phyloP scores from a whole-genome alignment of 1,140 invertebrate genomes.

The Dufourea novaeangliae region DNA sequence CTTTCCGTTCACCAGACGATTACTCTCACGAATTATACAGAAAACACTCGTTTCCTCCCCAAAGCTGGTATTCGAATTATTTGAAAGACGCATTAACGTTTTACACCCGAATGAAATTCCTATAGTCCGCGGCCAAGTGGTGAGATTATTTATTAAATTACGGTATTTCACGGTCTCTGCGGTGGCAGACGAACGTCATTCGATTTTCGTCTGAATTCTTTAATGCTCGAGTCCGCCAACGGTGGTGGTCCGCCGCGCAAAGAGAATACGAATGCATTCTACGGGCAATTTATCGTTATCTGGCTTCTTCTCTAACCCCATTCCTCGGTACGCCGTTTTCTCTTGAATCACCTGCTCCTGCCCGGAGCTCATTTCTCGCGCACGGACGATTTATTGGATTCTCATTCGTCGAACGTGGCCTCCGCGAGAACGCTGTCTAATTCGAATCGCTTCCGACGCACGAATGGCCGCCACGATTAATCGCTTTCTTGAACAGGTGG shows the following conservation, averaged over 20 bases:
- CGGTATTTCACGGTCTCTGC: background rate
- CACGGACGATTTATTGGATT: conserved; percentile 63
- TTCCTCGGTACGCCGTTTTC: conserved; percentile 1
- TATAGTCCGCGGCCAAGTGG: background rate
- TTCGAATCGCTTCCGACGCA: conserved; percentile 61
- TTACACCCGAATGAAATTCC: background rate
- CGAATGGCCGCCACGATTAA: conserved; percentile 56
- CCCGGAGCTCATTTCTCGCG: conserved; percentile 50
- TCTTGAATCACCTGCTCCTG: conserved; percentile 7
- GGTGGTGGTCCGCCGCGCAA: conserved; percentile 14
- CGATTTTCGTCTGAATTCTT: conserved; percentile 32
- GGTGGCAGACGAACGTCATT: background rate
- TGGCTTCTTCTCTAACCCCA: conserved; percentile 16
- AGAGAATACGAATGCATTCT: conserved; percentile 41
- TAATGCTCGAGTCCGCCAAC: conserved; percentile 25
- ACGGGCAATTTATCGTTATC: conserved; percentile 41
- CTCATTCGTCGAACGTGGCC: conserved; percentile 57
- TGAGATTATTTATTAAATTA: background rate
- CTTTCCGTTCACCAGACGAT: background rate
- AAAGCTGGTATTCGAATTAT: background rate
- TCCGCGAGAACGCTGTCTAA: conserved; percentile 56
- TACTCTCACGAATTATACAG: background rate
- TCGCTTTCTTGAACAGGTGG: conserved; percentile 63
- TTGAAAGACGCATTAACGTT: background rate
- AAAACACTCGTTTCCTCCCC: background rate